Evolutionary conservation across 1,140 invertebrate genomes (phyloP).

Genomic region (Asbolus verrucosus): DNA sequence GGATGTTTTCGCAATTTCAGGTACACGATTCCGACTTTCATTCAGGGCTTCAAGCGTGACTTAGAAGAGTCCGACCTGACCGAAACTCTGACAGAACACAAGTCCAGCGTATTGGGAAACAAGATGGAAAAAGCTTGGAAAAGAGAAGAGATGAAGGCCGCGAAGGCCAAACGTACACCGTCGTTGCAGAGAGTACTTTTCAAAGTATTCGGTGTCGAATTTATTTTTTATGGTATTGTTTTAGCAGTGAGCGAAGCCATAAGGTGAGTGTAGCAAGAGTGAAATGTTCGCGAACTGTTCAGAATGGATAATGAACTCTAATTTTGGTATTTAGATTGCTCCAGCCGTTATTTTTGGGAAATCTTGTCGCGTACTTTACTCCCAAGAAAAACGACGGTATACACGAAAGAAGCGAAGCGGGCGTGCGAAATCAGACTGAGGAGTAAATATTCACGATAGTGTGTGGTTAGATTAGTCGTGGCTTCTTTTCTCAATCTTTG

Average conservation of each 20-base stretch:
- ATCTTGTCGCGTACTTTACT: constrained; percentile 78
- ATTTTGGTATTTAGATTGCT: constrained; percentile 70
- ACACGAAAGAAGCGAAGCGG: constrained; percentile 70
- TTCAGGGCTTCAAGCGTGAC: constrained; percentile 68
- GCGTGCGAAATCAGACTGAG: constrained; percentile 23
- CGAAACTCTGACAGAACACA: constrained; percentile 70
- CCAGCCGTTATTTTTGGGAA: constrained; percentile 80
- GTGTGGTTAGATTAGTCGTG: constrained; percentile 68
- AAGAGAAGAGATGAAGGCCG: constrained; percentile 64
- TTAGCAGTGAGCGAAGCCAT: constrained; percentile 61
- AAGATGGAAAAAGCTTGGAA: constrained; percentile 69
- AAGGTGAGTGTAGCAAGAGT: constrained; percentile 54
- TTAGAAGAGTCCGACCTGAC: constrained; percentile 71
- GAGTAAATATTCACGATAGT: constrained; percentile 48
- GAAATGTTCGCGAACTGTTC: constrained; percentile 5
- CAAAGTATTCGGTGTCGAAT: constrained; percentile 59
- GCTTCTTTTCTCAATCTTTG: constrained; percentile 63
- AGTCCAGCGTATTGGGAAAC: constrained; percentile 70
- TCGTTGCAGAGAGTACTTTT: constrained; percentile 59
- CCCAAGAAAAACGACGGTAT: constrained; percentile 66
- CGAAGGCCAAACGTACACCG: constrained; percentile 58
- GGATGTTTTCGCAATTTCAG: constrained; percentile 56
- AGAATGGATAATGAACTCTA: constrained; percentile 18
- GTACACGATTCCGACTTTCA: constrained; percentile 68
- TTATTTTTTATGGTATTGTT: constrained; percentile 61